Evolutionary conservation across 2,888 invertebrate species (phyloP).

Genomic region (Thelaira solivaga): DNA sequence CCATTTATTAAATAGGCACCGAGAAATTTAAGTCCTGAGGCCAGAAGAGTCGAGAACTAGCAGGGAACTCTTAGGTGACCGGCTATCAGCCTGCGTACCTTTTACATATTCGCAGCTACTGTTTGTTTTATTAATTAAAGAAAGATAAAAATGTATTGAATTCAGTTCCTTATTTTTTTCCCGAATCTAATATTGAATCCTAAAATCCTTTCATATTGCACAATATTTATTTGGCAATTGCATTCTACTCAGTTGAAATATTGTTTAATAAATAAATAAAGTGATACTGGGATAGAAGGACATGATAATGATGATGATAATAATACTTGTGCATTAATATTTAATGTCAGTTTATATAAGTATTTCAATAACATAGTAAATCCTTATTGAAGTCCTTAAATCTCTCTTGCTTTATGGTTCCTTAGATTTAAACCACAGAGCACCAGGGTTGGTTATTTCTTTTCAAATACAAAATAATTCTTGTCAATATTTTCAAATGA

Average conservation of each 20-base stretch:
- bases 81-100: too few species aligned
- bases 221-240: background rate
- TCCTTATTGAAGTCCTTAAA: conserved; percentile 26
- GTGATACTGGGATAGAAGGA: background rate
- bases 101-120: too few species aligned
- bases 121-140: too few species aligned
- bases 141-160: too few species aligned
- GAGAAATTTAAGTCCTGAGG: too few species aligned
- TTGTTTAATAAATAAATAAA: background rate
- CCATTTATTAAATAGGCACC: too few species aligned
- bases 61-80: too few species aligned
- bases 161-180: too few species aligned
- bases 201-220: background rate
- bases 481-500: background rate
- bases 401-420: conserved; percentile 1
- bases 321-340: background rate
- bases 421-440: conserved; percentile 8
- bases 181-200: background rate
- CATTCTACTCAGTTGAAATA: background rate
- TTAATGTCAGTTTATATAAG: background rate
- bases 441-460: background rate
- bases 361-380: conserved; percentile 25
- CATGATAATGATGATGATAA: too few species aligned
- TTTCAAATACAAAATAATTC: background rate
- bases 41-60: too few species aligned